Percentiles rank a stretch among this genome's conserved stretches.
Evolutionary conservation across 2,888 invertebrate species (phyloP).

Genomic region (Agriopis aurantiaria): DNA sequence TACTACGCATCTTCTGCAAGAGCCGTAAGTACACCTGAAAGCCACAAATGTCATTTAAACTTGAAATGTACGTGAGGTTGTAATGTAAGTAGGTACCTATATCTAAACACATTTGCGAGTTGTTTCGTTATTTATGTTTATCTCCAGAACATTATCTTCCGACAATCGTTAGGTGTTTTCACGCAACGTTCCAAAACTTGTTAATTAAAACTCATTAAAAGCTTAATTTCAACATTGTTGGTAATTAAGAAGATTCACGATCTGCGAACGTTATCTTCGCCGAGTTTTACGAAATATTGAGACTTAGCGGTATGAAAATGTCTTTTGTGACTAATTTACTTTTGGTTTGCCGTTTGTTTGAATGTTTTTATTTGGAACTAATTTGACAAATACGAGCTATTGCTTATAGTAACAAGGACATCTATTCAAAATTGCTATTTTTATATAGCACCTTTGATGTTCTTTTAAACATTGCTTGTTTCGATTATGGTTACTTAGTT

Average conservation of each 20-base stretch:
- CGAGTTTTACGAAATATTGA: slow-evolving; percentile 75
- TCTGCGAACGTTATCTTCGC: slow-evolving; percentile 78
- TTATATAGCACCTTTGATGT: no score
- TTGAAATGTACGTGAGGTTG: slow-evolving; percentile 8
- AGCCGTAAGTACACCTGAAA: slow-evolving; percentile 13
- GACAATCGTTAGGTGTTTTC: slow-evolving; percentile 69
- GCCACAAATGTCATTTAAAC: slow-evolving; percentile 31
- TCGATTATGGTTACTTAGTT: no score
- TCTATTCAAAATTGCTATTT: no score
- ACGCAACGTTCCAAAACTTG: slow-evolving; percentile 75
- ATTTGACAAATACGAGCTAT: background rate
- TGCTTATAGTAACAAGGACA: no score
- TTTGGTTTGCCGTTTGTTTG: slow-evolving; percentile 16
- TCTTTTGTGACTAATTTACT: slow-evolving; percentile 47
- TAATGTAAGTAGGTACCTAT: slow-evolving; percentile 17
- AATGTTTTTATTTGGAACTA: slow-evolving; percentile 3
- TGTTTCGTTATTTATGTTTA: slow-evolving; percentile 39
- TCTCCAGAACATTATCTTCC: slow-evolving; percentile 47
- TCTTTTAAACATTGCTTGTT: no score
- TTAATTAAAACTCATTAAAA: slow-evolving; percentile 84
- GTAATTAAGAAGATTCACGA: slow-evolving; percentile 84
- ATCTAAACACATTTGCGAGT: slow-evolving; percentile 32
- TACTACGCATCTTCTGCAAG: no score
- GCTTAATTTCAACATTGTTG: slow-evolving; percentile 82
- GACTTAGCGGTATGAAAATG: slow-evolving; percentile 69